Conservation (phyloP, 1,140 invertebrate species). For the Mizuhopecten yessoensis region DNA sequence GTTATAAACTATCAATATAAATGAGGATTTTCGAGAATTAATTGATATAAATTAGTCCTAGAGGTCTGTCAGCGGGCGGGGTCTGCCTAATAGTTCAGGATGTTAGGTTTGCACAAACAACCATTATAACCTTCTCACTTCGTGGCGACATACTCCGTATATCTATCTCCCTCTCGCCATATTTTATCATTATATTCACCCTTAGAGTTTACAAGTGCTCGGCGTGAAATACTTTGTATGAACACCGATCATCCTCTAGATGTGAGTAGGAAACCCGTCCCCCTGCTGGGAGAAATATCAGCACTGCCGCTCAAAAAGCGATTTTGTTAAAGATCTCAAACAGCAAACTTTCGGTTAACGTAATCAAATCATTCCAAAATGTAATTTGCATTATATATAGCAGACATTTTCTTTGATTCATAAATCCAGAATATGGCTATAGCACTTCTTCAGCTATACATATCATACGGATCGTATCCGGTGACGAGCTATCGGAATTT, state of each 20-base stretch:
- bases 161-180: too few species aligned
- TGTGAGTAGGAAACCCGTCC: background rate
- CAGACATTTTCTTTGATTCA: background rate
- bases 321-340: background rate
- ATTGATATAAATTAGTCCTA: background rate
- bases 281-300: slow-evolving; percentile 4
- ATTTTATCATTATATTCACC: background rate
- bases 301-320: background rate
- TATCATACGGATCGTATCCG: background rate
- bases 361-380: background rate
- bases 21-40: background rate
- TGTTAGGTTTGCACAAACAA: background rate
- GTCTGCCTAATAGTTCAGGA: background rate
- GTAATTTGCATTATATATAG: background rate
- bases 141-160: background rate
- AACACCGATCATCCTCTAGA: background rate
- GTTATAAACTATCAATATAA: background rate
- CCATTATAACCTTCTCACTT: background rate
- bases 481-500: background rate
- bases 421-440: background rate
- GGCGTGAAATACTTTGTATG: background rate
- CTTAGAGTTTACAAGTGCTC: background rate
- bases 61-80: background rate
- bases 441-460: background rate
- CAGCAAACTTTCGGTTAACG: background rate